phyloP scores from a whole-genome alignment of 2,113 vertebrate genomes.

The Trogon melanurus region DNA sequence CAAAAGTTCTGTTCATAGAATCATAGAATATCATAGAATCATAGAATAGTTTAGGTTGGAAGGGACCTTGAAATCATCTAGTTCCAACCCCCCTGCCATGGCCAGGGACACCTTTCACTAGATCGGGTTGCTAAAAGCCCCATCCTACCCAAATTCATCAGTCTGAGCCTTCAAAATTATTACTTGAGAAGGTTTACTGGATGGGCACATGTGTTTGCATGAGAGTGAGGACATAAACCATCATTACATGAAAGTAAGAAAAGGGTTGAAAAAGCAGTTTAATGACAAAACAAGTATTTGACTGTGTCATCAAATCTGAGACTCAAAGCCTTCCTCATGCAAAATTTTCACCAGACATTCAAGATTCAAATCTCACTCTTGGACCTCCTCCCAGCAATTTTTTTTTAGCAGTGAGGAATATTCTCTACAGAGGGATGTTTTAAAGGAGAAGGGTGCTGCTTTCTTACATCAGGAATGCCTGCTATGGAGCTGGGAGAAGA shows the following conservation, averaged over 20 bases:
- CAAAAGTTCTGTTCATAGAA: neutral
- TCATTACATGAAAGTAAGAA: neutral
- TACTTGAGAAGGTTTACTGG: neutral
- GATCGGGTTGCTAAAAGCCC: too few species aligned
- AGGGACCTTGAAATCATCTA: too few species aligned
- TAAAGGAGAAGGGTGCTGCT: neutral
- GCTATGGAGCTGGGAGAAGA: neutral
- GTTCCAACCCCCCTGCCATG: too few species aligned
- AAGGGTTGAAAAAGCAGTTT: neutral
- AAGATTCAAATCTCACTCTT: neutral
- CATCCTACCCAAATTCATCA: too few species aligned
- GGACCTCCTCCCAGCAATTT: neutral
- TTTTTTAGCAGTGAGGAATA: neutral
- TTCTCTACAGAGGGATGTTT: neutral
- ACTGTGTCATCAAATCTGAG: neutral
- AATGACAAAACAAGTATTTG: neutral
- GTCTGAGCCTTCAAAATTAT: neutral
- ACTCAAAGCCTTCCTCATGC: neutral
- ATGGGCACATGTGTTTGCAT: neutral
- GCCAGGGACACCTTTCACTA: too few species aligned
- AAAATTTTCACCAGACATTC: neutral
- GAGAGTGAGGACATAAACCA: neutral
- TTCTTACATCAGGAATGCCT: neutral
- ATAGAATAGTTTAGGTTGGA: too few species aligned
- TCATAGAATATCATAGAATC: too few species aligned